A percentile compares a stretch with the other conserved stretches of the same genome.
Conservation (phyloP, 2,113 vertebrate species). For the Potamarius usumacintae region DNA sequence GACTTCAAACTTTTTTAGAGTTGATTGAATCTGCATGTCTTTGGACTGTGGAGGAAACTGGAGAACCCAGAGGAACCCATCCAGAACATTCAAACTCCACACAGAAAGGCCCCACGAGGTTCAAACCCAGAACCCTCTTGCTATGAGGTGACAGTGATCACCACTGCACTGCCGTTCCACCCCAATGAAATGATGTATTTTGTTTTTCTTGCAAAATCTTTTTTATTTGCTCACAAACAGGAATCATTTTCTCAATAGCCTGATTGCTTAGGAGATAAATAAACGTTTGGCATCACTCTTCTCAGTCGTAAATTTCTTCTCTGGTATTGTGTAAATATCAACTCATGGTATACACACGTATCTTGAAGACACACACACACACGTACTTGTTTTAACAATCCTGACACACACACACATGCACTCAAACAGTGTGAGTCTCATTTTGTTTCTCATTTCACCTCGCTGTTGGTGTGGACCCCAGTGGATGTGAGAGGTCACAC, state of each 20-base stretch:
- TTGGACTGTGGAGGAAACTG: no score
- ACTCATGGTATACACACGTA: slow-evolving; percentile 45
- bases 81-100: no score
- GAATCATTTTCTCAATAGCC: neutral
- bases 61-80: no score
- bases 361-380: slow-evolving; percentile 9
- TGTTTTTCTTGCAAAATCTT: neutral
- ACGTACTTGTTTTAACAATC: slow-evolving; percentile 38
- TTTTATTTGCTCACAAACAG: neutral
- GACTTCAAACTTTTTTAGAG: no score
- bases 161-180: neutral
- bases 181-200: neutral
- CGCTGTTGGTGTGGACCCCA: slow-evolving; percentile 31
- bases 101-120: no score
- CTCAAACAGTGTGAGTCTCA: slow-evolving; percentile 8
- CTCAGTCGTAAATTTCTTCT: neutral
- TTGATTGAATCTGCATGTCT: no score
- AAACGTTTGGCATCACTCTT: neutral
- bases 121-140: no score
- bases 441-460: slow-evolving; percentile 50
- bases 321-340: slow-evolving; percentile 41
- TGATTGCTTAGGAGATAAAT: neutral
- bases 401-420: slow-evolving; percentile 28
- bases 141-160: no score
- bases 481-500: slow-evolving; percentile 46